A percentile compares a stretch with the other conserved stretches of the same genome.
Evolutionary conservation across 2,797 vertebrate species (phyloP).

Genomic region (Rhabdomys pumilio): DNA sequence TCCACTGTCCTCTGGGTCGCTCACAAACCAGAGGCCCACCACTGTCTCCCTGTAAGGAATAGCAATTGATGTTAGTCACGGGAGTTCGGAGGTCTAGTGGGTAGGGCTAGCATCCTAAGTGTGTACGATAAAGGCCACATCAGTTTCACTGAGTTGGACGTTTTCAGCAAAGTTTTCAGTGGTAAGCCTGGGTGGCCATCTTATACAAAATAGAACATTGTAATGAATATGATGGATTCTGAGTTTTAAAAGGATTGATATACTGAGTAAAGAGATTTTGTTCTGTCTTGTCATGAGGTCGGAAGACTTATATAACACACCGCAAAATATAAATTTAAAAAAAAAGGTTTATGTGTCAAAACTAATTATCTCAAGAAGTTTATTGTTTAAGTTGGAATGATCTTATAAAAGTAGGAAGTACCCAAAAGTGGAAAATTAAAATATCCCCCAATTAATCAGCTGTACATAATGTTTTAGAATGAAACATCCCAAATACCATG

Average conservation of each 20-base stretch:
- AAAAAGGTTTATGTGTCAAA: not conserved
- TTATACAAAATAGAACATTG: not conserved
- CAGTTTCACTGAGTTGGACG: slow-evolving; percentile 13
- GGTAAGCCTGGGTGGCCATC: not conserved
- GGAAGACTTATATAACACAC: not conserved
- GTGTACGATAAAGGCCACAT: not conserved
- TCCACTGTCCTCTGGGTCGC: slow-evolving; percentile 92
- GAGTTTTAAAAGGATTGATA: not conserved
- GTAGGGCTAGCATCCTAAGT: not conserved
- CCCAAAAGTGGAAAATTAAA: not conserved
- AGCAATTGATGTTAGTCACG: slow-evolving; percentile 31
- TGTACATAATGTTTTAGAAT: not conserved
- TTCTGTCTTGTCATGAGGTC: not conserved
- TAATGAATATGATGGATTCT: not conserved
- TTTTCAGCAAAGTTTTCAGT: not conserved
- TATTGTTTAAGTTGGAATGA: slow-evolving; percentile 32
- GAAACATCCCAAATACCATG: not conserved
- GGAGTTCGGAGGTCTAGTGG: not conserved
- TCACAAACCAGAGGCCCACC: slow-evolving; percentile 97
- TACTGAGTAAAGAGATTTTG: not conserved
- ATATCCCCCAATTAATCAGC: not conserved
- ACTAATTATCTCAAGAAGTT: not conserved
- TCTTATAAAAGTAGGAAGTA: slow-evolving; percentile 19
- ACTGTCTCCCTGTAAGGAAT: slow-evolving; percentile 94
- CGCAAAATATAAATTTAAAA: not conserved